A percentile compares a stretch with the other conserved stretches of the same genome.
These are phyloP conservation scores for Nebria brevicollis DNA, from an alignment of 2,888 invertebrate genomes.

Conservation along the genomic window DNA sequence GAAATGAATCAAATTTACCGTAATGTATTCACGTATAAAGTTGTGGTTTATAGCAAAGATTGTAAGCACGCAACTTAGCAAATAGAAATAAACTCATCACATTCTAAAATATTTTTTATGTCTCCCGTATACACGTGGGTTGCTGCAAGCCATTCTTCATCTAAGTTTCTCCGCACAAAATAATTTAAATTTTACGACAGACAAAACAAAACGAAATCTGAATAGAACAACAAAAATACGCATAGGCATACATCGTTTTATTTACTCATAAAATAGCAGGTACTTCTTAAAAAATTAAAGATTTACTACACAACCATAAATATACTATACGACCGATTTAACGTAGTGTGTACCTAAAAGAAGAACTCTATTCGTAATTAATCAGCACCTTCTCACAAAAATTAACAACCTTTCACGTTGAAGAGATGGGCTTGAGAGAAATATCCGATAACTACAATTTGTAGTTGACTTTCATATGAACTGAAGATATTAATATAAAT, in stretches of 20 bases:
- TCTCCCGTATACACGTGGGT: neutral
- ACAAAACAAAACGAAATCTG: neutral
- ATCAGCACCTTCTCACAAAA: neutral
- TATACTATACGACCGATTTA: neutral
- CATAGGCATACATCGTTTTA: neutral
- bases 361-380: neutral
- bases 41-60: neutral
- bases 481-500: neutral
- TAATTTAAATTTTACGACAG: neutral
- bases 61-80: neutral
- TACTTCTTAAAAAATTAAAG: neutral
- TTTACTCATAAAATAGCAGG: neutral
- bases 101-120: neutral
- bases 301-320: neutral
- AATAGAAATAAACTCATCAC: neutral
- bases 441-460: neutral
- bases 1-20: neutral
- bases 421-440: neutral
- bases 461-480: neutral
- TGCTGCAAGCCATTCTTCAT: neutral
- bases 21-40: neutral
- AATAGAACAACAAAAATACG: neutral
- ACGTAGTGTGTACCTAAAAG: neutral
- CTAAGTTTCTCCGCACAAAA: neutral
- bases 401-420: neutral